These are phyloP conservation scores for Synergus umbraculus DNA, from an alignment of 2,888 invertebrate species.

Conservation along the genomic window DNA sequence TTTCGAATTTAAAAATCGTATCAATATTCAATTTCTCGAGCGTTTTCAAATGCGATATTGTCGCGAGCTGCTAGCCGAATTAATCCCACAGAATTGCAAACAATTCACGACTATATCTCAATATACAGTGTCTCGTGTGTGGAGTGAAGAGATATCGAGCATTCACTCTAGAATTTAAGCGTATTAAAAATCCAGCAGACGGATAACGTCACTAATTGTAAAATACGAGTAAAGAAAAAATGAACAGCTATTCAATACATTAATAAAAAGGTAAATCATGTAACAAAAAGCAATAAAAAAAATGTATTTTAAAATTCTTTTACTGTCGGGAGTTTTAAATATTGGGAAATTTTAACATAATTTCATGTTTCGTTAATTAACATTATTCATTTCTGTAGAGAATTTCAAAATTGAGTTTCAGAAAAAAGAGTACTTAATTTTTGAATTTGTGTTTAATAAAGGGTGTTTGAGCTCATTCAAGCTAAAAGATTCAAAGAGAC, in stretches of 20 bases:
- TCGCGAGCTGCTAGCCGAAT: conserved; percentile 54
- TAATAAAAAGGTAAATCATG: not conserved
- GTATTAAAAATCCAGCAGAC: not conserved
- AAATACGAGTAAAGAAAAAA: not conserved
- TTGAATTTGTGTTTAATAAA: not conserved
- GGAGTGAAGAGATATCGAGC: conserved; percentile 36
- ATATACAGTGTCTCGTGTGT: conserved; percentile 23
- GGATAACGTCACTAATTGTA: not conserved
- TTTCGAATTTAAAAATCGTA: conserved; percentile 67
- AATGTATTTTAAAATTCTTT: no score
- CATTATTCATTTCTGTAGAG: no score
- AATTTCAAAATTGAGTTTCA: no score
- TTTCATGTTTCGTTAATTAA: no score
- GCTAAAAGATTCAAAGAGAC: not conserved
- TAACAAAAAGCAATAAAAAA: not conserved
- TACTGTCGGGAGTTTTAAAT: no score
- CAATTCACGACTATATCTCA: conserved; percentile 57
- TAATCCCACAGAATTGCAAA: conserved; percentile 68
- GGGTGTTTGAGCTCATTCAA: not conserved
- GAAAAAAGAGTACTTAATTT: not conserved
- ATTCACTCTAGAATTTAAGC: not conserved
- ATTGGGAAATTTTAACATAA: no score
- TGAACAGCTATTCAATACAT: not conserved
- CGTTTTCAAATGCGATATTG: conserved; percentile 44
- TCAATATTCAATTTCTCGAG: conserved; percentile 65